Evolutionary conservation across 1,140 invertebrate species (phyloP), one percentile per base, ranked within the genome.

Genomic region (Ceratina australensis): DNA sequence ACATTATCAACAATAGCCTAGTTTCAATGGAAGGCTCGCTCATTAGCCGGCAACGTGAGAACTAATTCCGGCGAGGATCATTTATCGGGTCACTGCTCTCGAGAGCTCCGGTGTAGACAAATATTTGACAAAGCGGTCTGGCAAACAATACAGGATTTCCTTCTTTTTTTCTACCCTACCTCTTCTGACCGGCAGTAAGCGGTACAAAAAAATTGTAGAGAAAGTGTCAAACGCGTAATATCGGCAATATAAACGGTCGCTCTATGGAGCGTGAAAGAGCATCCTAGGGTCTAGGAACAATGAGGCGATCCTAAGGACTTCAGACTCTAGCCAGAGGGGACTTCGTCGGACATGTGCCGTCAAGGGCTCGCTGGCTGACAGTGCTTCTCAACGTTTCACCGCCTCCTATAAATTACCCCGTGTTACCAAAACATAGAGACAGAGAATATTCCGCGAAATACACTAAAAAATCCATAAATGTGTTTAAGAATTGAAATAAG

Each of bases 271-370:
- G 66, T 71, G 74, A 57, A 76, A 33, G 74, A 76, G 65, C 47
- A 61, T 42, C 57, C 74, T 56, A 54, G 66, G 54, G 66, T 76
- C 56, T 42, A n/a, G n/a, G 74, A 71, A 76, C 74, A 76, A 76
- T 69, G 74, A 76, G 66, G 66, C 74, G 66, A 71, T 76, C 74
- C 60, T 76, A 61, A 76, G 66, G 66, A 76, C 74, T 69, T 56
- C 18, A 24, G 52, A 20, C 33, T 18, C 15, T 7, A 59, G n/a
- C n/a, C n/a, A n/a, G n/a, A n/a, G 16, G 18, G 49, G 56, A 49
- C 73, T 76, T 76, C 60, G 73, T 76, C 33, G 42, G 47, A 76
- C 73, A 67, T 69, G 73, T 76, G 68, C 73, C 54, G 28, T 66
- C 56, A 76, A 76, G 73, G 65, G 52, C 65, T 42, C 24, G 8